phyloP scores from a whole-genome alignment of 2,113 vertebrate species.

The Agelaius phoeniceus region DNA sequence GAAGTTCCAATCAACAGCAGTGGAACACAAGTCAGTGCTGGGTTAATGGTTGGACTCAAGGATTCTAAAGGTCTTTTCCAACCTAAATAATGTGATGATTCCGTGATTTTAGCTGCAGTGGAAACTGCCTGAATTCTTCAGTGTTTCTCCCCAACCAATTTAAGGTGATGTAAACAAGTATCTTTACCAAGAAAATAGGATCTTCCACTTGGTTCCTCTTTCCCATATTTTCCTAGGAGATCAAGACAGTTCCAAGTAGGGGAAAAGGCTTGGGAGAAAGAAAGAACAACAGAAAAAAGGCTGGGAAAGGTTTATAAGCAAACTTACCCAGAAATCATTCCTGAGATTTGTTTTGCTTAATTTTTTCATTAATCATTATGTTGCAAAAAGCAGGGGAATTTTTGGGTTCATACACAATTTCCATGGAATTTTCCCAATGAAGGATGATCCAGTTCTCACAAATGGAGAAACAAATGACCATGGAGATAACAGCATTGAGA shows the following conservation, averaged over 20 bases:
- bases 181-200: neutral
- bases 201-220: neutral
- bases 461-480: neutral
- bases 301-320: neutral
- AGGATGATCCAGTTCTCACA: neutral
- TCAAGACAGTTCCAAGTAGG: neutral
- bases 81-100: neutral
- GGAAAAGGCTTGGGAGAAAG: neutral
- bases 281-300: neutral
- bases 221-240: neutral
- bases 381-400: neutral
- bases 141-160: neutral
- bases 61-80: neutral
- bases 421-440: neutral
- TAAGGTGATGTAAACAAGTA: neutral
- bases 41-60: rapidly evolving
- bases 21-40: neutral
- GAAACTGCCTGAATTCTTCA: neutral
- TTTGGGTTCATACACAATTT: neutral
- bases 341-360: neutral
- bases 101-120: neutral
- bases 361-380: neutral
- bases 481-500: neutral
- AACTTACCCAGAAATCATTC: neutral
- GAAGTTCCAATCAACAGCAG: neutral